These are phyloP conservation scores for Halcyon malimbica DNA, from an alignment of 2,113 vertebrate species.

Conservation along the genomic window DNA sequence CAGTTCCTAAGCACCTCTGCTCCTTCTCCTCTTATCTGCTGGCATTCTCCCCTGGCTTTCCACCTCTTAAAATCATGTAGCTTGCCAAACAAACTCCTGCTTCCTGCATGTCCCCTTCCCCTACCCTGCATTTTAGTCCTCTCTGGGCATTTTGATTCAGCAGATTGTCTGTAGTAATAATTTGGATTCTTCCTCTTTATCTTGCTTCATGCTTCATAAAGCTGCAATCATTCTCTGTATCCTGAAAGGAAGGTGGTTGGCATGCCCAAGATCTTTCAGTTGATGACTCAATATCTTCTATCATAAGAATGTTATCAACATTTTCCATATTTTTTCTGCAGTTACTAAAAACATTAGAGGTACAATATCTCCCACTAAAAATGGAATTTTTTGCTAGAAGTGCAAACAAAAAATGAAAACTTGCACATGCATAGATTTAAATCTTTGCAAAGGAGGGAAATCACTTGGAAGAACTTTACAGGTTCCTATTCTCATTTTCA, in stretches of 20 bases:
- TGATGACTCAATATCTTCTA: background rate
- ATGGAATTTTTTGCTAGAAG: background rate
- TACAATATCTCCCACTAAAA: background rate
- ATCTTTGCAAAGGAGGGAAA: background rate
- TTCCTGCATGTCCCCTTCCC: background rate
- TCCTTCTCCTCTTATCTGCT: background rate
- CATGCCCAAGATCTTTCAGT: background rate
- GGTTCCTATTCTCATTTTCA: background rate
- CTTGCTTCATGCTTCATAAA: background rate
- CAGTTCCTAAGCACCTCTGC: background rate
- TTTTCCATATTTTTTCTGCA: background rate
- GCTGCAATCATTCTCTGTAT: background rate
- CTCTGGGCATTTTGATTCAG: background rate
- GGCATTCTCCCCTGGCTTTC: background rate
- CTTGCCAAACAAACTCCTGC: background rate
- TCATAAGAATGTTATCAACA: background rate
- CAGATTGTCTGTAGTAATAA: background rate
- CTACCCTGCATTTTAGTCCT: background rate
- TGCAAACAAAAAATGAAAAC: background rate
- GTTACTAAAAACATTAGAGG: background rate
- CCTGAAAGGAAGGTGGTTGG: background rate
- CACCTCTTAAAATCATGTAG: background rate
- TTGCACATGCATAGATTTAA: accelerated
- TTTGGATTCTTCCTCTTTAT: background rate
- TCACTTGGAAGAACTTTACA: background rate